Base-by-base conservation (phyloP, 2,797 vertebrate genomes). In the Danionella dracula region DNA sequence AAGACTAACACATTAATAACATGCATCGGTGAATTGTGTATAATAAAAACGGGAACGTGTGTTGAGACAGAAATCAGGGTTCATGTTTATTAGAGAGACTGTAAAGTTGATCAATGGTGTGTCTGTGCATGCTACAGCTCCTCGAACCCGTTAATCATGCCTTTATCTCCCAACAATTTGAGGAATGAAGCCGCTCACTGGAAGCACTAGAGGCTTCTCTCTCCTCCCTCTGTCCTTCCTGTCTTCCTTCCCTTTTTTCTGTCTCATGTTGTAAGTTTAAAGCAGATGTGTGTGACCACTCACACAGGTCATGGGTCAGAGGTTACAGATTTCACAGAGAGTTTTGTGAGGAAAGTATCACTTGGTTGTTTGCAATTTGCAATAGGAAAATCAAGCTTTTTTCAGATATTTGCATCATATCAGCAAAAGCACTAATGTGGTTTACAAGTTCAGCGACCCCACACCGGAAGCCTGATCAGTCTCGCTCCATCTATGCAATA, bases 141-240 rank as follows among this genome's bases (percentile, higher is more conserved):
- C 41, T 66, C 16, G 45, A 31, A 34, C 62, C 45, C 49, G 5
- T 70, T 64, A 53, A 64, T 44, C 59, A 60, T 55, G 31, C 45
- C 27, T 20, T 58, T 57, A 71, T 63, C 56, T 58, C 51, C 66
- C 46, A 57, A 44, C 53, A 4, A 63, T 69, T 71, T 35, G 38
- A 40, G 51, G 58, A 74, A 71, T 67, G 40, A 63, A 74, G 23
- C 68, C 57, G 57, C 62, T 67, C 50, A 15, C 60, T 56, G 42
- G 41, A 57, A 57, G 53, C 1, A 15, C 45, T 41, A 40, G 27
- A 64, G 48, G 38, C 37, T 44, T 45, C 37, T 48, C n/a, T 51
- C 8, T 16, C 4, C 41, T 35, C 49, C 38, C 48, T 60, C 59
- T 12, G 21, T 38, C 31, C 53, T 49, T 54, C 31, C 23, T 12